Conservation (phyloP, 2,113 vertebrate species). For the Salvelinus alpinus region DNA sequence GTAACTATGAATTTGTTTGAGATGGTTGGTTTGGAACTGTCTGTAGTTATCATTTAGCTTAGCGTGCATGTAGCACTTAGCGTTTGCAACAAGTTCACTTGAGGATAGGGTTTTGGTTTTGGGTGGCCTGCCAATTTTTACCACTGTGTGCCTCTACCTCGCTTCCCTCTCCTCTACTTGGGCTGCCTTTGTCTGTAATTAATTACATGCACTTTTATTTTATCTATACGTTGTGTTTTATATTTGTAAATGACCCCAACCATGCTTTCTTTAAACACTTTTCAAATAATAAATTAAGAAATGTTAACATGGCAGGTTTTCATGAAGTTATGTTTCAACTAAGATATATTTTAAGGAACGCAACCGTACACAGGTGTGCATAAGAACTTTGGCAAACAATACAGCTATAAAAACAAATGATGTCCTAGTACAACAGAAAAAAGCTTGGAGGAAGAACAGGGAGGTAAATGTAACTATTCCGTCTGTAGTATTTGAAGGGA, state of each 20-base stretch:
- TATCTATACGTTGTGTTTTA: not conserved
- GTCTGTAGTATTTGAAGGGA: not conserved
- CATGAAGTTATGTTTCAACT: not conserved
- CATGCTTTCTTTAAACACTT: not conserved
- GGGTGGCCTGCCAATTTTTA: constrained; percentile 75
- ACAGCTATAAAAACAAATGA: not conserved
- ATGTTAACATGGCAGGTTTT: not conserved
- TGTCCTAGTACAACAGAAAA: not conserved
- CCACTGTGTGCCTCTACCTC: constrained; percentile 71
- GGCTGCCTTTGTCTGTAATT: constrained; percentile 62
- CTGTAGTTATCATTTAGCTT: constrained; percentile 55
- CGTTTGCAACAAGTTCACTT: constrained; percentile 71
- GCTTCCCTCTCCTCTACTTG: constrained; percentile 68
- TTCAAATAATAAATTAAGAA: not conserved
- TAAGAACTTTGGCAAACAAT: not conserved
- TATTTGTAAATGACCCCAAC: not conserved
- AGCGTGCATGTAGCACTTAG: constrained; percentile 68
- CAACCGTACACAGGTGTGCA: not conserved
- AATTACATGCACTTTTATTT: constrained; percentile 65
- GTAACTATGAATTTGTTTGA: constrained; percentile 47
- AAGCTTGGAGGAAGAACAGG: not conserved
- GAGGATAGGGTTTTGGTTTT: constrained; percentile 77
- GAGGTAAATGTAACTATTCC: not conserved
- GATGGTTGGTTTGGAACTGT: constrained; percentile 26
- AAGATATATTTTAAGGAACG: not conserved